Evolutionary conservation across 2,797 vertebrate species (phyloP).

Genomic region (Cygnus olor): DNA sequence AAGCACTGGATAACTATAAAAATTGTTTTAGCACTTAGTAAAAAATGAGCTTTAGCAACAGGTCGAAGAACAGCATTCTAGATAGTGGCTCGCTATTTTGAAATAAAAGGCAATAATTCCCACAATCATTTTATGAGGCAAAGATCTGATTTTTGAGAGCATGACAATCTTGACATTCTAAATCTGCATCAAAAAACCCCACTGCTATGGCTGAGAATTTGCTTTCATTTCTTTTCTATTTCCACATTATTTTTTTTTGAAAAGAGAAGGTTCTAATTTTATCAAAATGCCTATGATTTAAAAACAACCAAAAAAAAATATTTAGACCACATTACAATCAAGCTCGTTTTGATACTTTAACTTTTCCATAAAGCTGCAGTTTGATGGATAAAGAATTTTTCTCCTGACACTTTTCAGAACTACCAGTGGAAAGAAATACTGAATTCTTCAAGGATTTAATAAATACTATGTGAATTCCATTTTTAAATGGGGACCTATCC

Average conservation of each 20-base stretch:
- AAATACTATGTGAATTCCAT: background rate
- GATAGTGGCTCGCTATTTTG: background rate
- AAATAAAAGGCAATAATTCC: background rate
- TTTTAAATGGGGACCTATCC: background rate
- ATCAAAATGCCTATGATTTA: background rate
- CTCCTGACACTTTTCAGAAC: background rate
- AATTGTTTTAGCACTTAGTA: background rate
- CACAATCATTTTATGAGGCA: background rate
- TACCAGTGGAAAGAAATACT: background rate
- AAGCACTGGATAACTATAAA: background rate
- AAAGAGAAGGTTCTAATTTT: background rate
- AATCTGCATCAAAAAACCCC: constrained; percentile 2
- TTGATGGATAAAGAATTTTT: background rate
- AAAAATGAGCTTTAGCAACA: background rate
- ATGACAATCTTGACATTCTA: background rate
- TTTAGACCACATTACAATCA: background rate
- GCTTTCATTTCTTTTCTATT: constrained; percentile 1
- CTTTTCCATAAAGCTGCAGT: background rate
- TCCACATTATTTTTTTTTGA: background rate
- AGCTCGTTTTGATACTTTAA: background rate
- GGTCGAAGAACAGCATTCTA: background rate
- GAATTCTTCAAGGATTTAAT: background rate
- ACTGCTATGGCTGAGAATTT: background rate
- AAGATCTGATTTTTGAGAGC: background rate
- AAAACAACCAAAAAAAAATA: background rate